Base-by-base conservation (phyloP, 1,140 invertebrate genomes). In the Olivierus martensii region DNA sequence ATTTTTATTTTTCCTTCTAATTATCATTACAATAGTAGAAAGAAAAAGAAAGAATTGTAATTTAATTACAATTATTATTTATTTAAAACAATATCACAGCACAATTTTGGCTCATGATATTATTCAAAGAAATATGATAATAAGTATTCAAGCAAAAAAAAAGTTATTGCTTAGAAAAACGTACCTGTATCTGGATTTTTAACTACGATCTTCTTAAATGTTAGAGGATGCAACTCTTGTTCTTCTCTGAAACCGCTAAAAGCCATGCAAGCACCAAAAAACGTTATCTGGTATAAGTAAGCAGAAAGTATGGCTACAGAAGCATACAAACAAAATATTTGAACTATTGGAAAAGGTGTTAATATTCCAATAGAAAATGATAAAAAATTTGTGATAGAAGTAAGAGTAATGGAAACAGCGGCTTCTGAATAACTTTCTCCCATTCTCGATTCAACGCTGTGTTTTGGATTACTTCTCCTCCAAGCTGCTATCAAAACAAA, bases 321-420 rank as follows among this genome's bases (percentile, higher is more conserved):
- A 14, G 87, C 90, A 68, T 95, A 97, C 61, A 92, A 84, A 71
- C 91, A 96, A 71, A 97, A 97, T 61, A 95, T 94, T 66, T 86
- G 81, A 3, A 97, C 87, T 9, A 86, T 88, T 22, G 88, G 89
- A 63, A 95, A 97, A 3, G 89, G 86, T 44, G 88, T 92, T 58
- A 89, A 81, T 56, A 92, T 86, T 17, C 93, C 63, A 28, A 65
- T 63, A 38, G 53, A 50, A 57, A 71, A 71, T 48, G 67, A 69
- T 39, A 67, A 65, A 50, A 71, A 69, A 58, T 71, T 71, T n/a
- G 71, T 72, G 35, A 72, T 54, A 11, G 68, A 69, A 41, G 69
- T 72, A n/a, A 71, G 66, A n/a, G 70, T 72, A 39, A 71, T 72
- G 17, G 63, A 64, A 14, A 70, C 68, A 3, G 68, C 71, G 15